phyloP scores from a whole-genome alignment of 1,140 invertebrate species.

The Phortica variegata region DNA sequence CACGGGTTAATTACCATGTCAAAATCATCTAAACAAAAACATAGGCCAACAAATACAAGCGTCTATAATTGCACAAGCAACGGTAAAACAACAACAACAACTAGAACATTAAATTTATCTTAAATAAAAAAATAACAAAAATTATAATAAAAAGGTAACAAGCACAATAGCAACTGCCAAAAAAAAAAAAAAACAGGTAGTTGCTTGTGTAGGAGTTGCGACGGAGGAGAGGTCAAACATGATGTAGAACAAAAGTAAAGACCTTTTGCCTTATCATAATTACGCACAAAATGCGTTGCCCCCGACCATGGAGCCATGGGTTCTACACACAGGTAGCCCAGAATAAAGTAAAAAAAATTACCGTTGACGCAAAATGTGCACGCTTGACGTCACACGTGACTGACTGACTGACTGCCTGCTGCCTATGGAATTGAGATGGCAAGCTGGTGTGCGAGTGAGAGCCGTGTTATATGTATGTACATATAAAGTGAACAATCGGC shows the following conservation, averaged over 20 bases:
- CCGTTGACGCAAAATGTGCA: background rate
- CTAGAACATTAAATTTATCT: constrained; percentile 27
- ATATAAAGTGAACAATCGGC: too few species aligned
- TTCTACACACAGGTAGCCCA: constrained; percentile 8
- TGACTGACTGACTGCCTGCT: too few species aligned
- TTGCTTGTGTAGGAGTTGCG: constrained; percentile 1
- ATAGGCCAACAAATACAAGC: too few species aligned
- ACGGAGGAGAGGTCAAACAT: constrained; percentile 14
- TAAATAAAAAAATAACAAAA: constrained; percentile 50
- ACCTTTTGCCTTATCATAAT: constrained; percentile 51
- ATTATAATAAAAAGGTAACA: constrained; percentile 15
- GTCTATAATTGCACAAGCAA: constrained; percentile 47
- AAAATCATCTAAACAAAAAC: constrained; percentile 36
- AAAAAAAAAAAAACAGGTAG: background rate
- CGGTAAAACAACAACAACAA: constrained; percentile 13
- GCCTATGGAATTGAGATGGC: too few species aligned
- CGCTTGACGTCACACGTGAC: constrained; percentile 28
- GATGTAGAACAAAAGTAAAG: constrained; percentile 30
- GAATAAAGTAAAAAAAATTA: too few species aligned
- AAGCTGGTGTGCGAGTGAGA: constrained; percentile 10
- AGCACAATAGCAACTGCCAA: background rate
- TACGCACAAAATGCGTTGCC: constrained; percentile 40
- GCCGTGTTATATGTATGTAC: too few species aligned
- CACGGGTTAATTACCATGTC: constrained; percentile 53
- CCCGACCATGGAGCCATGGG: background rate